Conservation (phyloP, 2,797 vertebrate genomes). For the Columba guinea region DNA sequence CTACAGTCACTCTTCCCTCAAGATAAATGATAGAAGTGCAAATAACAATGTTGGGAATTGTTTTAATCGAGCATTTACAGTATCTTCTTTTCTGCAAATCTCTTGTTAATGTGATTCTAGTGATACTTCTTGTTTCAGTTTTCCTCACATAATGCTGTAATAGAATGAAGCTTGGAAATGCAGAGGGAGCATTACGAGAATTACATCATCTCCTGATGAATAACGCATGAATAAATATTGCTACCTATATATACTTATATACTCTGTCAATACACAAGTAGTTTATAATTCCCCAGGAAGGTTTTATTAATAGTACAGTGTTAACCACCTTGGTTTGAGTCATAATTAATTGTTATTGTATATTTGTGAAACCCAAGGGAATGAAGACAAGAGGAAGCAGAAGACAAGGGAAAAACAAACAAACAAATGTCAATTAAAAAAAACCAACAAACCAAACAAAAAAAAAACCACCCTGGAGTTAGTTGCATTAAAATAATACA, state of each 20-base stretch:
- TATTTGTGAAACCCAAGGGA: conserved; percentile 47
- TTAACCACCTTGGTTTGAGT: conserved; percentile 55
- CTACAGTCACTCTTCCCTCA: neutral
- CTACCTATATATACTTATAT: conserved; percentile 36
- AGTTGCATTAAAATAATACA: conserved; percentile 37
- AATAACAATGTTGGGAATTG: neutral
- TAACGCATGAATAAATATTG: conserved; percentile 60
- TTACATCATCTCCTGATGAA: conserved; percentile 48
- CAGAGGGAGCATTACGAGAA: neutral
- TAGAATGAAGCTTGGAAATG: neutral
- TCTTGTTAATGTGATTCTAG: neutral
- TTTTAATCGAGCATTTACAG: neutral
- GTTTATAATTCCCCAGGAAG: conserved; percentile 46
- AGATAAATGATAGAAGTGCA: neutral
- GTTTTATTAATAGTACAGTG: conserved; percentile 59
- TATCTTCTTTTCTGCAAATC: neutral
- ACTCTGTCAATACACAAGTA: neutral
- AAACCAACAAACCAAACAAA: too few species aligned
- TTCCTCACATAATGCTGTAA: neutral
- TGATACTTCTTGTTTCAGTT: neutral
- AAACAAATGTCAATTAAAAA: too few species aligned
- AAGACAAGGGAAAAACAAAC: neutral
- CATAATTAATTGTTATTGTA: conserved; percentile 58
- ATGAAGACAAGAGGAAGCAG: conserved; percentile 29
- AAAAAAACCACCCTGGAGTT: neutral